Evolutionary conservation across 2,888 invertebrate genomes (phyloP), one percentile per base, ranked within the genome.

Genomic region (Patella depressa): DNA sequence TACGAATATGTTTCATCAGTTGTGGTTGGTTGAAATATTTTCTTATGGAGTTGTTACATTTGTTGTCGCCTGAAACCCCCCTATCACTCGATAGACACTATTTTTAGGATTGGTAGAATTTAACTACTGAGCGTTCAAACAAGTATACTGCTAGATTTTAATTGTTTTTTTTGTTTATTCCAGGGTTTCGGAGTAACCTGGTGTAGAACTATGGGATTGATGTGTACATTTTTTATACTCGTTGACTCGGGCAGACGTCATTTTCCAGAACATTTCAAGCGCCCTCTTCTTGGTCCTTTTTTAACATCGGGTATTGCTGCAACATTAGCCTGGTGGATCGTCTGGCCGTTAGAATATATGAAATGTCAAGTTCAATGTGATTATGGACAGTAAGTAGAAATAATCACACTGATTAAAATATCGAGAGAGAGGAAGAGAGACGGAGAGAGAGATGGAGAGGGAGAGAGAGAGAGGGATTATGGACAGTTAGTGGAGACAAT

Each of bases 291-390:
- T 9, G 91, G 91, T 19, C 91, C 91, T 57, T 90, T 91, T 78
- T 80, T 91, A 53, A 88, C 89, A 7, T 88, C 89, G 19, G 88
- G 91, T 1, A 80, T 89, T 19, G 88, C 90, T 17, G 90, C 91
- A 11, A 91, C 90, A 2, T 74, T 90, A 54, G 88, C 88, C 55
- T 91, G 91, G 91, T 90, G 90, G 90, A 81, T 91, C 53, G 89
- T 91, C 0, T 91, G 91, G 91, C 91, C 91, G 0, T 82, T 91
- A 19, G 91, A 91, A 79, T 89, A 89, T 81, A 90, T 91, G 89
- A 91, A 90, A 78, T 89, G 90, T 53, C 90, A 90, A 78, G 88
- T 91, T 3, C 91, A 91, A 79, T 86, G 89, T 74, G 86, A 86
- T 73, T 91, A 91, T 84, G 88, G 89, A 78, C 81, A 85, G 88